Evolutionary conservation across 2,888 invertebrate genomes (phyloP), one percentile per base, ranked within the genome.

Genomic region (Agrotis clavis): DNA sequence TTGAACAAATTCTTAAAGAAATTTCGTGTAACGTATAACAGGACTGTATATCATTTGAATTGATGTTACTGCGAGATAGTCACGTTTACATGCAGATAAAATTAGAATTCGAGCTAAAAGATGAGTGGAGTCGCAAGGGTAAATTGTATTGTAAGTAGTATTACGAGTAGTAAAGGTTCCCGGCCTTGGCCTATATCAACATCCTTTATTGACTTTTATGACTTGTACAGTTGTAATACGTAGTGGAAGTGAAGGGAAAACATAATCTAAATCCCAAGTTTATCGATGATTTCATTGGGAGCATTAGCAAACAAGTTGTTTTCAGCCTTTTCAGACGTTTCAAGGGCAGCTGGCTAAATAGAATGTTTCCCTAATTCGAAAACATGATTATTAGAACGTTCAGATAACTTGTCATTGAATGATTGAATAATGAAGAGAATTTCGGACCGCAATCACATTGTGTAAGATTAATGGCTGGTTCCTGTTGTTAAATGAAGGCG

Each of bases 391-490:
- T 75, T 67, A 57, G 66, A 69, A 77, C 67, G 67, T 81, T 74
- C 71, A 84, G 83, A 79, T 85, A 75, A 84, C 84, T 83, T 87
- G 86, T 83, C 84, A 86, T 85, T 76, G 80, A 76, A 84, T 88
- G 89, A 93, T 91, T 92, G 89, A 92, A 92, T 92, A 92, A 92
- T 90, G 89, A 90, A 88, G 90, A 90, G 90, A 86, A 88, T 89
- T 91, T 91, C 81, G 83, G 86, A 88, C 89, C 90, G 90, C 91
- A 90, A 90, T 92, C 92, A 90, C 91, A 90, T 84, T 88, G 89
- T 89, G 87, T 90, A 92, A 92, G 94, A 94, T 93, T 92, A 93
- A 94, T 93, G 91, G 84, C 70, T 77, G 82, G 85, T 86, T 90
- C 84, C 88, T 89, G 87, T 87, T 88, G 85, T 86, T 90, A 90